Evolutionary conservation across 1,140 invertebrate genomes (phyloP), one percentile per base, ranked within the genome.

Genomic region (Drosophila jambulina): DNA sequence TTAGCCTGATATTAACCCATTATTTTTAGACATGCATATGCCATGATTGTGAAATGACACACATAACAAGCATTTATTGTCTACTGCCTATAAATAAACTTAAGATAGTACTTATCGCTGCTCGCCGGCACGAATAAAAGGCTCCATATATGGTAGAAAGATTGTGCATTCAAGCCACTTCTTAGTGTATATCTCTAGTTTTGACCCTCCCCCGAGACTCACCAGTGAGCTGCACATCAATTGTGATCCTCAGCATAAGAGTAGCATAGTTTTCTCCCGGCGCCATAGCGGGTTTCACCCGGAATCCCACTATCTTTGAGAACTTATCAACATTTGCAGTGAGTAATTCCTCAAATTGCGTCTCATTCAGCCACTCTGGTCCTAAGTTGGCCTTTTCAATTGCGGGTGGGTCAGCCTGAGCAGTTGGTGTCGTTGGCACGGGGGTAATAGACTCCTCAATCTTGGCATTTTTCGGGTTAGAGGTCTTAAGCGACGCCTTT

Each of bases 331-430:
- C 72, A 49, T 62, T 61, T 9, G 91, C 77, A 27, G 80, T 81
- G 0, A 95, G 75, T 48, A 93, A 69, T 72, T 92, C 92, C 48
- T 93, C 75, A 9, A 93, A 77, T 29, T 94, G 94, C 32, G 92
- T 75, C 49, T 81, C 59, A 60, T 93, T 92, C 36, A 94, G 61
- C 94, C 94, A 94, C 25, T 82, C 21, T 34, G 93, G 93, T 13
- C 77, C 63, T 27, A 51, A 36, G 32, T 59, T 61, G 27, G n/a
- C 13, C 19, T 80, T 57, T 15, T 49, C 29, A 34, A 62, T 45
- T 64, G 12, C n/a, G 7, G 49, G 48, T 6, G 19, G 19, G 23
- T 64, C 34, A 19, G 72, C 10, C 19, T 38, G 21, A 10, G 27
- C 4, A 46, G 19, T 17, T 13, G 59, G 17, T 3, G 23, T 38